Evolutionary conservation across 2,113 vertebrate genomes (phyloP).

Genomic region (Equus quagga): DNA sequence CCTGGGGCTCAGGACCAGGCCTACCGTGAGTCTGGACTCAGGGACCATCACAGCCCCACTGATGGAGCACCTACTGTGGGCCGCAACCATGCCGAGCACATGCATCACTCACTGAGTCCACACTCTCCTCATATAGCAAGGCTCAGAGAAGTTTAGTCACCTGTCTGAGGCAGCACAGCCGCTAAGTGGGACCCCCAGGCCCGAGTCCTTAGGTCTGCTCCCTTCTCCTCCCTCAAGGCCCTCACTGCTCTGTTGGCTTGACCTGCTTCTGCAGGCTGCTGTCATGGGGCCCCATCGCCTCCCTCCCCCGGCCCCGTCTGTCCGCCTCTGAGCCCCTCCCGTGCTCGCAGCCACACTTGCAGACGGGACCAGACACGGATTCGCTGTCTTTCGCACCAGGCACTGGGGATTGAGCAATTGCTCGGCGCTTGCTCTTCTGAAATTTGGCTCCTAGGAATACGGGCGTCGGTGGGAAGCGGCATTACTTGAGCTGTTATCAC

Average conservation of each 20-base stretch:
- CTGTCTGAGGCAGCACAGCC: background rate
- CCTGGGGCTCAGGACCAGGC: background rate
- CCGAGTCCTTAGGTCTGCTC: background rate
- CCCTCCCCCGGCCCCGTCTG: background rate
- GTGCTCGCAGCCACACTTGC: background rate
- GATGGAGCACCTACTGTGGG: background rate
- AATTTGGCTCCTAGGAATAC: conserved; percentile 87
- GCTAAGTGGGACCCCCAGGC: background rate
- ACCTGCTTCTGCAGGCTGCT: accelerated
- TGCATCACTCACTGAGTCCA: background rate
- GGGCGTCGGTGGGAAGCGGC: conserved; percentile 80
- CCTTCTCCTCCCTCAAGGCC: background rate
- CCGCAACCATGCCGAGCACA: accelerated
- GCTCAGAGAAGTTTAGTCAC: background rate
- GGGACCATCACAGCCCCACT: background rate
- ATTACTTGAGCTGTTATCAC: conserved; percentile 87
- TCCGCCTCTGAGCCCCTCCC: background rate
- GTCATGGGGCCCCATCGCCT: background rate
- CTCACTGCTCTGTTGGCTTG: background rate
- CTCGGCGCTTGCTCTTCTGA: conserved; percentile 82
- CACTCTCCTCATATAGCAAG: background rate
- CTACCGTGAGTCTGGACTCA: accelerated
- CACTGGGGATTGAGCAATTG: conserved; percentile 78
- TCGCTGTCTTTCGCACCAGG: conserved; percentile 76
- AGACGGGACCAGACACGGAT: background rate